Conservation (phyloP, 2,888 invertebrate genomes). For the Nysson spinosus region DNA sequence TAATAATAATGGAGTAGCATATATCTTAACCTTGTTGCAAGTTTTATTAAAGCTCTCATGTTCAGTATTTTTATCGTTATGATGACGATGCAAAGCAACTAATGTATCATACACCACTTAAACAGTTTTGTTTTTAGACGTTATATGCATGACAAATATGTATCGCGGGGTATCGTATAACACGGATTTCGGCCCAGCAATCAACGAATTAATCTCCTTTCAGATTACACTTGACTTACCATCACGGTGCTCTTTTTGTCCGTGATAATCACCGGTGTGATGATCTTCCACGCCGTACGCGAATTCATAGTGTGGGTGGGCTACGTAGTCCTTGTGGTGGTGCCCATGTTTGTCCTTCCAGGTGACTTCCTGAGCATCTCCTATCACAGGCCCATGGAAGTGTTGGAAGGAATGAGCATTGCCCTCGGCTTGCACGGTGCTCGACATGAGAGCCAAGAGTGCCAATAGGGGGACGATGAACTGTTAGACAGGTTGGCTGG, state of each 20-base stretch:
- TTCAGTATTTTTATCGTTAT: too few species aligned
- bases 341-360: conserved; percentile 73
- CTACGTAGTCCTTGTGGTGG: conserved; percentile 73
- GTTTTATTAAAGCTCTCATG: too few species aligned
- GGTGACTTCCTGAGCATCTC: conserved; percentile 67
- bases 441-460: conserved; percentile 24
- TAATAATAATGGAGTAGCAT: too few species aligned
- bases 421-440: conserved; percentile 45
- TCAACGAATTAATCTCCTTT: conserved; percentile 35
- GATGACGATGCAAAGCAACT: too few species aligned
- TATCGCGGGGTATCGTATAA: too few species aligned
- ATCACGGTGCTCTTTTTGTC: conserved; percentile 76
- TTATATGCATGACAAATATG: too few species aligned
- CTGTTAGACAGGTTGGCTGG: conserved; percentile 45
- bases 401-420: conserved; percentile 75
- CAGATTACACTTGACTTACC: conserved; percentile 61
- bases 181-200: too few species aligned
- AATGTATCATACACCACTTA: too few species aligned
- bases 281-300: conserved; percentile 73
- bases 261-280: conserved; percentile 76
- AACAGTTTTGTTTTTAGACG: too few species aligned
- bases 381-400: conserved; percentile 72
- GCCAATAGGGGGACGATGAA: conserved; percentile 28
- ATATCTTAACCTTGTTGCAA: too few species aligned
- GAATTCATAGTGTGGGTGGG: conserved; percentile 73